Evolutionary conservation across 1,140 invertebrate species (phyloP), one percentile per base, ranked within the genome.

Genomic region (Latrodectus geometricus): DNA sequence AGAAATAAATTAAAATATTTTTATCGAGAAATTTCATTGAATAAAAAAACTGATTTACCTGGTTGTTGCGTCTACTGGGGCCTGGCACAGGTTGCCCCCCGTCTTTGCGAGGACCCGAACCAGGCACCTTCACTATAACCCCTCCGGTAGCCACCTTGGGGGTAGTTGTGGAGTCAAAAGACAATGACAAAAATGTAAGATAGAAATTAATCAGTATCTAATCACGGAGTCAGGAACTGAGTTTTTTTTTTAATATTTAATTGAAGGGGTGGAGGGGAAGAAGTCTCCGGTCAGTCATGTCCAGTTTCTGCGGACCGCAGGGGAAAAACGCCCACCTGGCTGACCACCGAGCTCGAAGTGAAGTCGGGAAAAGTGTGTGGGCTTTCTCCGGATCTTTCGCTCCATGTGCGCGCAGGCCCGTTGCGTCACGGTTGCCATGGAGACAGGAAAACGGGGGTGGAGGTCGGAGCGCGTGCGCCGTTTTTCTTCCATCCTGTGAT

Each of bases 381-480:
- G 66, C 35, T 79, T n/a, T 11, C 9, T n/a, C 14, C 20, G 48
- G 15, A 49, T 68, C 56, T 35, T 8, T 20, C 14, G 49, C n/a
- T n/a, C 56, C 79, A 81, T 81, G 66, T 72, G 65, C 79, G 78
- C 68, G 66, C 78, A 80, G 50, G 66, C 11, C 20, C 52, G 79
- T 81, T 81, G 79, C 79, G 79, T 81, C 79, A 81, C 79, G 68
- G 79, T 81, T 56, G 15, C 68, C 65, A 81, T 81, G 68, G 66
- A 14, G 21, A 81, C 68, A 14, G 9, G n/a, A 35, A 48, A 48
- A 48, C 20, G 66, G 76, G 61, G 79, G 50, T 49, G 76, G 66
- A 70, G 17, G 66, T n/a, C 17, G 9, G n/a, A 21, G 78, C 54
- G 76, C 76, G 54, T 56, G 74, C 74, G 74, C 74, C 35, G 35